Base-by-base conservation (phyloP, 2,113 vertebrate genomes). In the Phalacrocorax aristotelis region DNA sequence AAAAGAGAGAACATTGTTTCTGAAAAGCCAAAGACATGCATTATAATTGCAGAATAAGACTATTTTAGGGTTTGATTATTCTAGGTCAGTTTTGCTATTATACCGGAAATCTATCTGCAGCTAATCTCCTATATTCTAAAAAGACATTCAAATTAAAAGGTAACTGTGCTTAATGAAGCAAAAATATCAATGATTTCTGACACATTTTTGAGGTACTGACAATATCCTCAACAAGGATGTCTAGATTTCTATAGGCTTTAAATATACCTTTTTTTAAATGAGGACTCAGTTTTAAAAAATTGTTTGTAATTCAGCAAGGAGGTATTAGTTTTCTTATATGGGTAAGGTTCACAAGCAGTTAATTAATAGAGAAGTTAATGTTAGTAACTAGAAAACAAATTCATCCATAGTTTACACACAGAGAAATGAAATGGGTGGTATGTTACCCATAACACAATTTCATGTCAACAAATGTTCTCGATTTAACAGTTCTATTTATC, bases 261-360 rank as follows among this genome's bases (percentile, higher is more conserved):
- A 60, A 46, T 29, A 34, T 3, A 14, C 4, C 0, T 27, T 48
- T 62, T 65, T 12, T 1, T 2, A 46, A 85, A 52, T 18, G 1
- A 44, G 25, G 2, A 14, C 0, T 61, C 6, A 18, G 26, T 64
- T 71, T 51, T 1, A 22, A 51, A 38, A 51, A 42, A 25, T 6
- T 1, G 1, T 38, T 21, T 87, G 20, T 2, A 34, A 20, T 69
- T 77, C 14, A 60, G 7, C 5, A 49, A 23, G 5, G 15, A 51
- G 9, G 20, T 60, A 46, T 46, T 46, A 46, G 17, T 46, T 46
- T 49, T 22, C 20, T 30, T 74, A n/a, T 11, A n/a, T 2, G 1
- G 2, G 10, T 46, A 76, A n/a, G 4, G 3, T 46, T 72, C 34
- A 69, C 19, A 62, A 83, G 30, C 23, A 42, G 7, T 16, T 72